These are phyloP conservation scores for Narcine bancroftii DNA, from an alignment of 2,113 vertebrate species.

Conservation along the genomic window DNA sequence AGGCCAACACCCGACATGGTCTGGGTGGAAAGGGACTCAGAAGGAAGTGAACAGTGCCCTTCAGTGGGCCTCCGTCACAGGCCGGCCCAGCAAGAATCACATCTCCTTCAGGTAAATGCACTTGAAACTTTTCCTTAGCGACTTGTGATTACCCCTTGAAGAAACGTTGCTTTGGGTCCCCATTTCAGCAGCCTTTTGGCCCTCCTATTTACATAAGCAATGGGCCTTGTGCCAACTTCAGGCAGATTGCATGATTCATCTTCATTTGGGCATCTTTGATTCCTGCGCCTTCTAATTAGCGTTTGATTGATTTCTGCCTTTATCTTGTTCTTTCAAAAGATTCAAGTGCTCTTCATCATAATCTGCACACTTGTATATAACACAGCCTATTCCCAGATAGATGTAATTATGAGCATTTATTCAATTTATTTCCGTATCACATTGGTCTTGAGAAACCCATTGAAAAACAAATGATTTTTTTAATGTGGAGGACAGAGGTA, in stretches of 20 bases:
- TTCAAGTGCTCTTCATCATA: background rate
- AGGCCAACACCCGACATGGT: no score
- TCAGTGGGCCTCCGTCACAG: no score
- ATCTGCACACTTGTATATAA: background rate
- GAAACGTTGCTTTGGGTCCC: background rate
- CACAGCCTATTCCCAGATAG: background rate
- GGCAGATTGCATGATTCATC: background rate
- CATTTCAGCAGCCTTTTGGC: background rate
- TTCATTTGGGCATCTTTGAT: background rate
- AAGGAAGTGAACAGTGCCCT: no score
- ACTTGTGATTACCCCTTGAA: background rate
- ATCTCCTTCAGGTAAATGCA: no score
- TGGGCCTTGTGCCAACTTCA: background rate
- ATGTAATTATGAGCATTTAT: background rate
- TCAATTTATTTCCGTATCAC: background rate
- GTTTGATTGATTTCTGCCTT: slow-evolving; percentile 9
- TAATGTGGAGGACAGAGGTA: no score
- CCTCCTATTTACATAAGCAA: background rate
- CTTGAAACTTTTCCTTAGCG: no score
- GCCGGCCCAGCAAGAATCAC: no score
- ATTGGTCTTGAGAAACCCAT: background rate
- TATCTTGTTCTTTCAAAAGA: background rate
- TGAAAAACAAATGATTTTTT: background rate
- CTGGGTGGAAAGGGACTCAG: no score
- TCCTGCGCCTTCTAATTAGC: background rate